Base-by-base conservation (phyloP, 2,113 vertebrate species). In the Xenopus borealis region DNA sequence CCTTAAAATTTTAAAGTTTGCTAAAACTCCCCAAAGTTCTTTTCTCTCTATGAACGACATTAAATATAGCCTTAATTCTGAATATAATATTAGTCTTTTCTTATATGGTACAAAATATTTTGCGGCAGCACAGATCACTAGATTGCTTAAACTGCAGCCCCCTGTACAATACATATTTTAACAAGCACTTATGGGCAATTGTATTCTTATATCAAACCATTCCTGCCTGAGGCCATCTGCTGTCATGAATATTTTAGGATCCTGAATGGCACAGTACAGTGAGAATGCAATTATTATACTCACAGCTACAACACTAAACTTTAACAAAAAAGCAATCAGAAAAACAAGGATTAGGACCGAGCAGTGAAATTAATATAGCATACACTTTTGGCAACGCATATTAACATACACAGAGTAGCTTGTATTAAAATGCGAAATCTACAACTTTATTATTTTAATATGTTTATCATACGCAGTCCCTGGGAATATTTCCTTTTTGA, bases 191-290 rank as follows among this genome's bases (percentile, higher is more conserved):
- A 58, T 50, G 46, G 40, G 65, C 65, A 20, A 47, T 67, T 67
- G 46, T 50, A 67, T 45, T 50, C 12, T n/a, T 45, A 50, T 67
- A 47, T 55, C 11, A 13, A 10, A 13, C 17, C 33, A 46, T 40
- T 67, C 72, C 17, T 33, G 10, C 72, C 59, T 45, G 10, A 6
- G 33, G 72, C 72, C 72, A 74, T 74, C 72, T 74, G 72, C 46
- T 66, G 33, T 67, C 63, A 74, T 74, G 64, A 74, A 74, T 74
- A 67, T 74, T 74, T 74, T 59, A 74, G 33, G 16, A 23, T 57
- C 18, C 13, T 14, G 18, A 44, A 18, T 10, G 33, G 33, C 16
- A 44, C 5, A 12, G 63, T 18, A 73, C 17, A 66, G 40, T 11
- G n/a, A 73, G 72, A 44, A 45, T 14, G 19, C 10, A 59, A 74